phyloP scores from a whole-genome alignment of 2,797 vertebrate species.

The Notoglanidium macrostoma region DNA sequence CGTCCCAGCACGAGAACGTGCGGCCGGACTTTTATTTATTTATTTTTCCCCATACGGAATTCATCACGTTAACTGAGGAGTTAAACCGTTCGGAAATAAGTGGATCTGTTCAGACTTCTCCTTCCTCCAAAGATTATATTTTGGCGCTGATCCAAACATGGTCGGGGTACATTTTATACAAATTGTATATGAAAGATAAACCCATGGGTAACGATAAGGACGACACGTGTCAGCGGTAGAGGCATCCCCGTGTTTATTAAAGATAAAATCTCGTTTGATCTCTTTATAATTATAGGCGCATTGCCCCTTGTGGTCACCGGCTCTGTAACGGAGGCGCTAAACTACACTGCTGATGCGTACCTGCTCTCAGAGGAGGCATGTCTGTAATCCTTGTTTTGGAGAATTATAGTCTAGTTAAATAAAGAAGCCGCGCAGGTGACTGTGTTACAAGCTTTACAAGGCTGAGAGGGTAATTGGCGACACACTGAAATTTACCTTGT shows the following conservation, averaged over 20 bases:
- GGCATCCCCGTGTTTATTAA: background rate
- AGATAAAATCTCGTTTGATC: no score
- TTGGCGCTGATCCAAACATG: background rate
- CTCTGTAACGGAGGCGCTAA: background rate
- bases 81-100: no score
- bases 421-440: background rate
- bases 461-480: conserved; percentile 11
- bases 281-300: no score
- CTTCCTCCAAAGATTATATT: no score
- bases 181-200: background rate
- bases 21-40: no score
- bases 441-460: background rate
- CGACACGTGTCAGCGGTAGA: background rate
- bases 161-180: background rate
- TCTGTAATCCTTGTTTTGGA: conserved; percentile 18
- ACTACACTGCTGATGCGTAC: background rate
- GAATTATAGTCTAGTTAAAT: conserved; percentile 42
- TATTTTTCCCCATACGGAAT: no score
- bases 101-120: no score
- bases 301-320: background rate
- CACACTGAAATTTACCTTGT: conserved; percentile 51
- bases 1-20: background rate
- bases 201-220: no score
- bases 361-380: conserved; percentile 1
- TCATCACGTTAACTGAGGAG: background rate